Base-by-base conservation (phyloP, 2,113 vertebrate species). In the Ictalurus punctatus region DNA sequence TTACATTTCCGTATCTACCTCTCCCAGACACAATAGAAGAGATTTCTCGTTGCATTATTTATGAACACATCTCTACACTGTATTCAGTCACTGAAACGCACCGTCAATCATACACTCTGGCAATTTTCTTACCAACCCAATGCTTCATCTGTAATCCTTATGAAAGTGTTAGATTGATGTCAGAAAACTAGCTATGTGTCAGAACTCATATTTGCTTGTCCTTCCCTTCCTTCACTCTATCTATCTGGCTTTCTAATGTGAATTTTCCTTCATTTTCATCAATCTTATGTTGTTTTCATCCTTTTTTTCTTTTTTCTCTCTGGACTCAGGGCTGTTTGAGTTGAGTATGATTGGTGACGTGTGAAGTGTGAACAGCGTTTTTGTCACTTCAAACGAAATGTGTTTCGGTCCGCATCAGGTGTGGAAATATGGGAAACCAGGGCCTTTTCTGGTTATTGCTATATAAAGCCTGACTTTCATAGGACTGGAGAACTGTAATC, bases 161-260 rank as follows among this genome's bases (percentile, higher is more conserved):
- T 44, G 80, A 48, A 44, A 83, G 65, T 67, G 9, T 25, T 34
- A 82, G 76, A 82, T 40, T 27, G 69, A 61, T 76, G 73, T 79
- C 23, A 21, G 8, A 63, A 79, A 87, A 79, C 37, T 52, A 52
- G 73, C 58, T 34, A 61, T 23, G 21, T 83, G 81, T 63, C 81
- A 83, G 34, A 83, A 63, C n/a, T 61, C 54, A 82, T 82, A 82
- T 82, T 59, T 82, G 80, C 30, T 59, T 82, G n/a, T 59, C n/a
- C 7, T 59, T 82, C 6, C 7, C 8, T 59, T 82, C 4, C 56
- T 63, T 40, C 81, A 59, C 54, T 59, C 30, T 58, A 12, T 59
- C 30, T 58, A 23, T 82, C n/a, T 59, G 52, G 54, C 19, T 21
- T 59, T 58, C 80, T 17, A 81, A 56, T 19, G 23, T 30, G 52